Base-by-base conservation (phyloP, 2,888 invertebrate genomes). In the Leptopilina myrica region DNA sequence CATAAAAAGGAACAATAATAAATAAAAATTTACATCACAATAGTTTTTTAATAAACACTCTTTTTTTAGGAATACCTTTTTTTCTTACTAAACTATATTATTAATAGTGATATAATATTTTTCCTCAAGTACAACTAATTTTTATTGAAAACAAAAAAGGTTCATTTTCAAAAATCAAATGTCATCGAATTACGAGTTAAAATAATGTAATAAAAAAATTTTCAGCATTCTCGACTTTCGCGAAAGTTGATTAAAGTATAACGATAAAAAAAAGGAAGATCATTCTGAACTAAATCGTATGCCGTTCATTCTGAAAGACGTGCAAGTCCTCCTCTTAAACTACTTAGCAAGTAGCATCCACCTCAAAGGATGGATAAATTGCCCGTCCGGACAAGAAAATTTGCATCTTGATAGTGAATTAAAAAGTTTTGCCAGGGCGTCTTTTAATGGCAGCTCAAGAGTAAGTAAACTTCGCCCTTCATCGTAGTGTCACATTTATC, bases 401-500 rank as follows among this genome's bases (percentile, higher is more conserved):
- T 89, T 88, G 87, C 89, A 89, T 89, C 86, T 89, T 88, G 88
- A 89, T 88, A 86, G 87, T 87, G 87, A 88, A 89, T 88, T 88
- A 87, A 89, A 89, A 89, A 88, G 87, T 88, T 89, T 86, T 81
- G 79, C 83, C 84, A 81, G 81, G 80, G 77, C 80, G 83, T 81
- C 84, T 83, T 82, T 85, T 84, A 86, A 84, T 83, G 83, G 80
- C 76, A 76, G 77, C 73, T 81, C 80, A 81, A 76, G 79, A 83
- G 85, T 83, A 84, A 83, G 81, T 79, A 83, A 85, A 84, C 83
- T 85, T 85, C 83, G 81, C 79, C 84, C 84, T 80, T 80, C 81
- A 81, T 80, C 83, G 82, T 80, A 78, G 78, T 82, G 83, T 86
- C 84, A 84, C 86, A 86, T 87, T 87, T 84, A 88, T 87, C 86